These are phyloP conservation scores for Gasterosteus nipponicus DNA, from an alignment of 2,113 vertebrate genomes.

Conservation along the genomic window DNA sequence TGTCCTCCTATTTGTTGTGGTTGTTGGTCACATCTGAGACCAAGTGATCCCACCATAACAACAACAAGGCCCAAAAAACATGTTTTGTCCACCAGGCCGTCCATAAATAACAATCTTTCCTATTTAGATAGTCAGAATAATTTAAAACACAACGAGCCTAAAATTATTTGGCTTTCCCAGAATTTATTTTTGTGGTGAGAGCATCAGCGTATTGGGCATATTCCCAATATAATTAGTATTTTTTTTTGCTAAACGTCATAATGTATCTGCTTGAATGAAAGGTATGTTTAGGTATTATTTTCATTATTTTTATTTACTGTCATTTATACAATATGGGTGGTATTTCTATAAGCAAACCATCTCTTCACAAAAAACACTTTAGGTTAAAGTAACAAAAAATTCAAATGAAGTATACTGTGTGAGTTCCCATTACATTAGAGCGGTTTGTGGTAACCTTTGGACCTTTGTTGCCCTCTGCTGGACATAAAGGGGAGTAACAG, in stretches of 20 bases:
- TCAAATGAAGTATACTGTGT: background rate
- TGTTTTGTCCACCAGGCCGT: background rate
- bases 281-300: background rate
- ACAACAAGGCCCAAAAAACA: background rate
- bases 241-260: background rate
- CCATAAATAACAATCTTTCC: background rate
- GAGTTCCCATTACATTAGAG: background rate
- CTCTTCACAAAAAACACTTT: background rate
- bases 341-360: background rate
- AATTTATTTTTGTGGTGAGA: background rate
- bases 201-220: background rate
- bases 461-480: slow-evolving; percentile 55
- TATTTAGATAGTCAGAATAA: background rate
- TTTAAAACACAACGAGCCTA: background rate
- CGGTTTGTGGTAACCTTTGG: background rate
- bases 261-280: background rate
- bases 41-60: background rate
- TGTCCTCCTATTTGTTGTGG: background rate
- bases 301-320: background rate
- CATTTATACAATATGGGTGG: background rate
- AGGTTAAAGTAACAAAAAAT: background rate
- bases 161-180: background rate
- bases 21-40: background rate
- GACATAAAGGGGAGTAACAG: background rate
- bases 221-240: background rate